Conservation (phyloP, 2,888 invertebrate genomes). For the Sabatieria punctata region DNA sequence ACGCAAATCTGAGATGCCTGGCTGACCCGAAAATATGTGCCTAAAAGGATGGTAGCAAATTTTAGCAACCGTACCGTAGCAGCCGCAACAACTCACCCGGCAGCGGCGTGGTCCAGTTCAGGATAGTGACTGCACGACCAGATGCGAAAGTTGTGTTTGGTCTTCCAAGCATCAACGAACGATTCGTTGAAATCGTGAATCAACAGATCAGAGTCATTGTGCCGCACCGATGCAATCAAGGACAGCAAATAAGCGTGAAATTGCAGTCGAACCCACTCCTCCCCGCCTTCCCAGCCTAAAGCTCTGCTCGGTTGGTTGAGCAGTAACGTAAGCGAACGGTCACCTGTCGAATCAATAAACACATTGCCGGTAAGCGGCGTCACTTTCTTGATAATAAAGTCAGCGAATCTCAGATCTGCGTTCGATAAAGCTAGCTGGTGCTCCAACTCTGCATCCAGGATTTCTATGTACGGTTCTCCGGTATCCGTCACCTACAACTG, state of each 20-base stretch:
- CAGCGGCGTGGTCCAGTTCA: constrained; percentile 46
- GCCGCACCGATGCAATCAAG: constrained; percentile 26
- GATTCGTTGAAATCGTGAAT: constrained; percentile 53
- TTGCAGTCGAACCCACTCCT: constrained; percentile 87
- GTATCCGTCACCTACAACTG: constrained; percentile 38
- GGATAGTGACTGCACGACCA: constrained; percentile 52
- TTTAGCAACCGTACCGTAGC: background rate
- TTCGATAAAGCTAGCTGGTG: constrained; percentile 71
- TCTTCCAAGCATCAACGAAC: constrained; percentile 66
- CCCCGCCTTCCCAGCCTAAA: constrained; percentile 69
- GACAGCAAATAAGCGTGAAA: constrained; percentile 43
- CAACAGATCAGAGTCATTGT: too few species aligned
- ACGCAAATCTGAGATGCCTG: background rate
- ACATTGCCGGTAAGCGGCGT: constrained; percentile 47
- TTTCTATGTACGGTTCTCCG: constrained; percentile 67
- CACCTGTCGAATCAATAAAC: constrained; percentile 50
- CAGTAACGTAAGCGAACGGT: background rate
- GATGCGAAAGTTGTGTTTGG: constrained; percentile 67
- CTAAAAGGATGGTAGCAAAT: background rate
- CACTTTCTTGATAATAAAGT: constrained; percentile 53
- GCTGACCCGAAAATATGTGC: background rate
- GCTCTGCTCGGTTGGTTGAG: constrained; percentile 2
- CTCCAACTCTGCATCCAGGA: constrained; percentile 57
- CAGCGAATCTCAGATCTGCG: constrained; percentile 85
- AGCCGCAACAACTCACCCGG: constrained; percentile 39